Base-by-base conservation (phyloP, 2,113 vertebrate genomes). In the Emydocephalus ijimae region DNA sequence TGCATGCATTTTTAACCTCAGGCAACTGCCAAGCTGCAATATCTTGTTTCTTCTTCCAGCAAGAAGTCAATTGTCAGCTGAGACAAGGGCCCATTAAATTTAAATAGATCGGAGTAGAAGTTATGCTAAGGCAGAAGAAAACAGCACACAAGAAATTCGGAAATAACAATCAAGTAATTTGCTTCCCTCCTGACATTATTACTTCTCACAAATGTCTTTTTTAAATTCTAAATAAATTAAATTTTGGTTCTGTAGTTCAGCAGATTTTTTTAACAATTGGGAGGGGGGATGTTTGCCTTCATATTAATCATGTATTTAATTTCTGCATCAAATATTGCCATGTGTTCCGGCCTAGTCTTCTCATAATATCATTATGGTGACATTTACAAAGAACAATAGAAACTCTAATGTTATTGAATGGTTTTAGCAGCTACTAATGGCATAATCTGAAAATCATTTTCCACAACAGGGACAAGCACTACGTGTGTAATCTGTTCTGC, bases 11-110 rank as follows among this genome's bases (percentile, higher is more conserved):
- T 93, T 91, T 64, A 89, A 94, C 91, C 74, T 90, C 85, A 59
- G 54, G 81, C 91, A 93, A 91, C 55, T 74, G 90, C 85, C 50
- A 91, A 34, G 91, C 93, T 95, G 48, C 89, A 0, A 57, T 95
- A 94, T 94, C 95, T 48, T 26, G 0, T 90, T 92, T 91, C 92
- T 93, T 88, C 93, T 92, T 92, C 87, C 91, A 95, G 94, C 92
- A 95, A 95, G 92, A 89, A 91, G 87, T 69, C 59, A 91, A 92
- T 88, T 95, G 95, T 94, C 93, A 97, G 91, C 43, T 90, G 95
- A 97, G 96, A 96, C 74, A 92, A 2, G 1, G 69, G 87, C 85
- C 90, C 92, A 96, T 97, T 96, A 97, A 97, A 96, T 95, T 96
- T 97, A 90, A 95, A 97, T 64, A 59, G 93, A 20, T 90, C 85